phyloP scores from a whole-genome alignment of 2,113 vertebrate genomes.

The Leptobrachium leishanense region DNA sequence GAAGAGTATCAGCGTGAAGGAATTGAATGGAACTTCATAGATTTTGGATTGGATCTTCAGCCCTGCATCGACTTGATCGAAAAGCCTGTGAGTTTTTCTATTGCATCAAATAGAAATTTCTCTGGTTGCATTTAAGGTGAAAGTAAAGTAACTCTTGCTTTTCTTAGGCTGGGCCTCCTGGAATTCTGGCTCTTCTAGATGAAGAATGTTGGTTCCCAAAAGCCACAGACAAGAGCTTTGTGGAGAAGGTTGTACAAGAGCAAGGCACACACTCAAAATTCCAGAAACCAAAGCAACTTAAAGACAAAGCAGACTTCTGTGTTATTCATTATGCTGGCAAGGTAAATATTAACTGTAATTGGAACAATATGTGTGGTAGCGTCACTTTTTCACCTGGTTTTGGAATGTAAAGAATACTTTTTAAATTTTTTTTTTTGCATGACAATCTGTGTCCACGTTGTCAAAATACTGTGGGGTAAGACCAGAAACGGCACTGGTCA shows the following conservation, averaged over 20 bases:
- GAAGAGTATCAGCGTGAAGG: conserved; percentile 89
- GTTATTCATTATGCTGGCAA: conserved; percentile 98
- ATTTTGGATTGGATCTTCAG: conserved; percentile 87
- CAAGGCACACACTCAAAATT: conserved; percentile 95
- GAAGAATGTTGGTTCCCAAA: conserved; percentile 99
- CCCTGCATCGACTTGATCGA: conserved; percentile 93
- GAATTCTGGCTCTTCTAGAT: conserved; percentile 91
- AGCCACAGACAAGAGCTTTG: conserved; percentile 96
- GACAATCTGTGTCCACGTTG: too few species aligned
- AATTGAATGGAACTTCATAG: conserved; percentile 94
- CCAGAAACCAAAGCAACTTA: conserved; percentile 95
- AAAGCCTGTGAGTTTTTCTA: conserved; percentile 78
- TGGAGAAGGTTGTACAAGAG: conserved; percentile 95
- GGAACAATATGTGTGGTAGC: too few species aligned
- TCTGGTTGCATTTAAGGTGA: background rate
- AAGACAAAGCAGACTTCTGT: conserved; percentile 96
- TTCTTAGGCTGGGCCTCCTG: conserved; percentile 87
- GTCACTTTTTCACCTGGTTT: too few species aligned
- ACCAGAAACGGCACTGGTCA: too few species aligned
- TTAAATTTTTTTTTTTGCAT: too few species aligned
- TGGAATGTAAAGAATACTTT: too few species aligned
- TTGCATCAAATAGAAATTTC: background rate
- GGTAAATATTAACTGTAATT: conserved; percentile 61
- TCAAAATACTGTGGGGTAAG: too few species aligned
- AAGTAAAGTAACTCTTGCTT: background rate